phyloP scores from a whole-genome alignment of 2,797 vertebrate species.

The Ispidina lecontei region DNA sequence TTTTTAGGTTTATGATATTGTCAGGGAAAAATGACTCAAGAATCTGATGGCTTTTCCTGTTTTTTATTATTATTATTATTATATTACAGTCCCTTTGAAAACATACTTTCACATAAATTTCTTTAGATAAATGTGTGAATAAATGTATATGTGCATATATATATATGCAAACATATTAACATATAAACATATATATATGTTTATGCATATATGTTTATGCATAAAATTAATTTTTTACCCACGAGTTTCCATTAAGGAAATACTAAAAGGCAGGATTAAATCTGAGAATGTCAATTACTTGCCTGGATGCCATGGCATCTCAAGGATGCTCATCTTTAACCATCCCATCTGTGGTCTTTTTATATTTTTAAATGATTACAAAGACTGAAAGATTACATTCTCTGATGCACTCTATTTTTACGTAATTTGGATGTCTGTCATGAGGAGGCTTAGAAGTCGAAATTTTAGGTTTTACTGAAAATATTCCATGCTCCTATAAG shows the following conservation, averaged over 20 bases:
- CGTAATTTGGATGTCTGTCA: background rate
- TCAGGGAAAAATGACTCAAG: background rate
- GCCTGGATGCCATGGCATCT: background rate
- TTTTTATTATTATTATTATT: background rate
- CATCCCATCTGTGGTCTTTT: background rate
- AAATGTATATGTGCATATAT: background rate
- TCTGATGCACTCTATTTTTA: constrained; percentile 52
- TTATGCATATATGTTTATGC: background rate
- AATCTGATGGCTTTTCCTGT: background rate
- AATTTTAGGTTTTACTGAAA: constrained; percentile 55
- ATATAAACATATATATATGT: no score
- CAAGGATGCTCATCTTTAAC: constrained; percentile 6
- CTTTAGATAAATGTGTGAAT: background rate
- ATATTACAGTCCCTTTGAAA: background rate
- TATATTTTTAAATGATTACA: constrained; percentile 38
- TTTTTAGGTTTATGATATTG: background rate
- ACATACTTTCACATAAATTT: background rate
- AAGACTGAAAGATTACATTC: constrained; percentile 27
- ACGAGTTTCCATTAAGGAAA: background rate
- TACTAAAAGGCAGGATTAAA: background rate
- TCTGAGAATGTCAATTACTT: background rate
- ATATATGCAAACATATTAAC: no score
- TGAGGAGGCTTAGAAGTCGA: constrained; percentile 50
- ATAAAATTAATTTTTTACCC: background rate
- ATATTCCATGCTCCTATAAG: constrained; percentile 7